Evolutionary conservation across 2,797 vertebrate genomes (phyloP).

Genomic region (Platyrinchus mystaceus): DNA sequence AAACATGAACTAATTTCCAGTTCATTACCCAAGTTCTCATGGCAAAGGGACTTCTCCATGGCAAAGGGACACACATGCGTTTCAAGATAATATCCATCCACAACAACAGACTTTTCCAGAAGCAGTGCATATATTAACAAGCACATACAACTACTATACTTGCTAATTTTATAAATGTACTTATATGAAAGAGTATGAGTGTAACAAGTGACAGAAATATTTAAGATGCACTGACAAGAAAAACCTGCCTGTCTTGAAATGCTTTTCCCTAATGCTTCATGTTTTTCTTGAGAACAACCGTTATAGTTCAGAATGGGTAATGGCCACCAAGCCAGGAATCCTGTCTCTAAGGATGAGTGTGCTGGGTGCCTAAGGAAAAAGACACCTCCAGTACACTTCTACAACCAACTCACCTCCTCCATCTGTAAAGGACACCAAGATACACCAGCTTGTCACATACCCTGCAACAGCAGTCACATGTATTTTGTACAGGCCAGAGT

Average conservation of each 20-base stretch:
- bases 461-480: too few relatives aligned
- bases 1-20: background rate
- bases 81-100: background rate
- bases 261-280: background rate
- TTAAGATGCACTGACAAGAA: background rate
- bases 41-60: background rate
- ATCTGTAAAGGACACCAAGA: rapidly evolving
- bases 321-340: background rate
- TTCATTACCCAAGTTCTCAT: background rate
- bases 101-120: background rate
- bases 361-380: background rate
- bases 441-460: background rate
- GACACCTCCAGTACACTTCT: background rate
- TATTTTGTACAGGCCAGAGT: background rate
- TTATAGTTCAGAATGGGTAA: background rate
- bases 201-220: background rate
- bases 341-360: background rate
- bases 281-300: background rate
- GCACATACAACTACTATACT: background rate
- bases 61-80: background rate
- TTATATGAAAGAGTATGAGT: background rate
- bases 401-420: background rate
- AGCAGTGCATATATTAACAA: background rate
- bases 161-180: background rate
- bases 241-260: rapidly evolving